A percentile compares a stretch with the other conserved stretches of the same genome.
Conservation (phyloP, 2,113 vertebrate genomes). For the Murina feae region DNA sequence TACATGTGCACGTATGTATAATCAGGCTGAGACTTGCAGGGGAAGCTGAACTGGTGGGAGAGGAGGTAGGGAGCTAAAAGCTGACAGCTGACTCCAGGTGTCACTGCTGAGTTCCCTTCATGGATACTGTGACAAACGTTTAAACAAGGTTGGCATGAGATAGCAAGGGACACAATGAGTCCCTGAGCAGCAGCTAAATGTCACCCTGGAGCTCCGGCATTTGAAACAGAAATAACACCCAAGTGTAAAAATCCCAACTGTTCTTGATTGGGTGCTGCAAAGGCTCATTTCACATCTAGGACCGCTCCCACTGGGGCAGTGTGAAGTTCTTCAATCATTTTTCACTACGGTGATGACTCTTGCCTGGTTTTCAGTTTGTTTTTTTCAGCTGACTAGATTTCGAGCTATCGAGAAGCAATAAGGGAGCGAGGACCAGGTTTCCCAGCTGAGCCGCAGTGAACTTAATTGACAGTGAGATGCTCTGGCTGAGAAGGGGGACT, state of each 20-base stretch:
- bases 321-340: conserved; percentile 12
- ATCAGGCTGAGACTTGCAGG: neutral
- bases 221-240: conserved; percentile 25
- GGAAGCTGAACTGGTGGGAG: neutral
- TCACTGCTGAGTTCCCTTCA: neutral
- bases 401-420: conserved; percentile 73
- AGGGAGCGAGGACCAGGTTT: conserved; percentile 66
- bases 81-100: neutral
- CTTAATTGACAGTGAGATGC: conserved; percentile 75
- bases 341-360: conserved; percentile 38
- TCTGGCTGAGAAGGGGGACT: conserved; percentile 17
- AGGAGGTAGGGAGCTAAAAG: neutral
- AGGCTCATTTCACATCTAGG: neutral
- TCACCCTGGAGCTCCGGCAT: neutral
- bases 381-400: conserved; percentile 75
- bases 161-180: neutral
- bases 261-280: neutral
- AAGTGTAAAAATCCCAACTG: neutral
- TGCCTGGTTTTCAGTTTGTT: conserved; percentile 67
- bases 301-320: neutral
- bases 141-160: neutral
- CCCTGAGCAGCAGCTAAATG: conserved; percentile 14
- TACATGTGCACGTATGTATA: fast-evolving
- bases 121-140: neutral
- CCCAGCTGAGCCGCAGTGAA: conserved; percentile 55